Base-by-base conservation (phyloP, 2,888 invertebrate species). In the Philhelius pedissequus region DNA sequence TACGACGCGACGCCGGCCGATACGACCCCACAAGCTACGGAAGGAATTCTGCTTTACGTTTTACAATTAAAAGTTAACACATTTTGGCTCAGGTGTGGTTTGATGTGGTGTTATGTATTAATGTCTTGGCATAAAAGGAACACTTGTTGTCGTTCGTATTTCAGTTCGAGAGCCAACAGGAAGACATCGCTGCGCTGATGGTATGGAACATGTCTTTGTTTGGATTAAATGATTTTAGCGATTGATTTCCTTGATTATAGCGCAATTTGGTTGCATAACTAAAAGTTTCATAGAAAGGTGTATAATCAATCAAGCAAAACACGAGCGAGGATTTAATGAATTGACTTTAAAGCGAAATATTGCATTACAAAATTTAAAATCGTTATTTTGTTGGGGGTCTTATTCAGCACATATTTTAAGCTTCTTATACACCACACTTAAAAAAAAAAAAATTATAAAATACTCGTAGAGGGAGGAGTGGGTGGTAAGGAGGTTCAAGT, bases 21-120 rank as follows among this genome's bases (percentile, higher is more conserved):
- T n/a, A n/a, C n/a, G n/a, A n/a, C 35, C 74, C 83, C 74, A 83
- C 83, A 52, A 79, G 79, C 70, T 60, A 60, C 83, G 83, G 79
- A 79, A 84, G 79, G 79, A 75, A 74, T 74, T 77, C 71, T 71
- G 4, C 45, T 40, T 60, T 22, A 18, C 18, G 18, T 13, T 62
- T 62, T 35, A 77, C 71, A 81, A 71, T 82, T 77, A 82, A 77
- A 66, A 82, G 77, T 25, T 40, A 30, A 62, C 62, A 71, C 60
- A 77, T 60, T 77, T 82, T 15, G 38, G 50, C 43, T 77, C 70
- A 75, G 79, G 69, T 79, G 79, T 84, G 64, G 56, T 78, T 35
- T 62, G 7, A n/a, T 78, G 66, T 79, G 56, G 56, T 78, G 66
- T 62, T 50, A 50, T 66, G 66, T 66, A 25, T 48, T 8, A 48